These are phyloP conservation scores for Habropoda laboriosa DNA, from an alignment of 1,140 invertebrate genomes.

Conservation along the genomic window DNA sequence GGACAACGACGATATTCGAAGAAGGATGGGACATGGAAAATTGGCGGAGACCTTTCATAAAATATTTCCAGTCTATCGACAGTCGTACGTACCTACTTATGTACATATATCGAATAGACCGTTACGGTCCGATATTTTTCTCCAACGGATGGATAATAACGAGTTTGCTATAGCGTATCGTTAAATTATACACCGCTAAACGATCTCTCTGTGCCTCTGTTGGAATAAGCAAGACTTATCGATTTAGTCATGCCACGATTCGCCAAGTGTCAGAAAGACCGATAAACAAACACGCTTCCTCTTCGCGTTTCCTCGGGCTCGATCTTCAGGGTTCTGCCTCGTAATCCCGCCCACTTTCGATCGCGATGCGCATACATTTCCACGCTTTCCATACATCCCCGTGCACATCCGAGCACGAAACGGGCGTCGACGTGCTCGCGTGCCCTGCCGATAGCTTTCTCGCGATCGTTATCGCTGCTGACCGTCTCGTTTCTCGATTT, in stretches of 20 bases:
- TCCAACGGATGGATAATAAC: neutral
- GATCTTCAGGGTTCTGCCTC: slow-evolving; percentile 3
- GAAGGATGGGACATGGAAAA: no score
- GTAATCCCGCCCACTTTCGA: slow-evolving; percentile 32
- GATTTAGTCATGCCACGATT: slow-evolving; percentile 26
- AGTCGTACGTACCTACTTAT: no score
- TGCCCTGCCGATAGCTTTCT: slow-evolving; percentile 29
- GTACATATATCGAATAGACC: no score
- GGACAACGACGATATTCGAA: no score
- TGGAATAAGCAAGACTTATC: slow-evolving; percentile 9
- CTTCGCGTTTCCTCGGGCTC: slow-evolving; percentile 10
- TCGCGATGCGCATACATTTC: slow-evolving; percentile 31
- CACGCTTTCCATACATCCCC: slow-evolving; percentile 33
- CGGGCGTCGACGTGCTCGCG: slow-evolving; percentile 30
- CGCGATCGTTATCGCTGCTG: slow-evolving; percentile 28
- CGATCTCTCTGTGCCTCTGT: neutral
- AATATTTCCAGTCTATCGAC: neutral
- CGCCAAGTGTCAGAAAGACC: neutral
- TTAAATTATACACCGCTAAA: slow-evolving; percentile 17
- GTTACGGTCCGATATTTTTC: slow-evolving; percentile 10
- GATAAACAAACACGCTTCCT: slow-evolving; percentile 38
- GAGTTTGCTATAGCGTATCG: slow-evolving; percentile 29
- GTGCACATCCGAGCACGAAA: neutral
- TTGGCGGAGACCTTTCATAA: neutral
- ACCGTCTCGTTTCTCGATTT: neutral